Conservation (phyloP, 2,888 invertebrate species). For the Scelioninae gen. 1 region DNA sequence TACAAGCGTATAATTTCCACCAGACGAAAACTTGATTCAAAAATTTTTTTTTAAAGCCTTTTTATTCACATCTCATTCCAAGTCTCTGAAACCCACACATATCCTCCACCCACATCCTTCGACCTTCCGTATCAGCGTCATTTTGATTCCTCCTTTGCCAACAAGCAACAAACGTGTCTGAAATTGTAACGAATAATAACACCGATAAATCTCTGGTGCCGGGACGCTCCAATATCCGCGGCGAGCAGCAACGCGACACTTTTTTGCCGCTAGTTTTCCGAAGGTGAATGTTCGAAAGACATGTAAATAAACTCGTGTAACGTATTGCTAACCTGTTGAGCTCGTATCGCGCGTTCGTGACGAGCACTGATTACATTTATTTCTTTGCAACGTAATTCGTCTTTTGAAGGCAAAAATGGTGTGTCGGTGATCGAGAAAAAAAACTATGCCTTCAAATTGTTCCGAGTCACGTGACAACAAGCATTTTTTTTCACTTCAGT, state of each 20-base stretch:
- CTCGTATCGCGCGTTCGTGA: slow-evolving; percentile 81
- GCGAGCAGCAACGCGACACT: slow-evolving; percentile 51
- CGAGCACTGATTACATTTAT: slow-evolving; percentile 82
- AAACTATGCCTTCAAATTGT: slow-evolving; percentile 1
- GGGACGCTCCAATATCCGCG: slow-evolving; percentile 61
- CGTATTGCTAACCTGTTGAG: slow-evolving; percentile 83
- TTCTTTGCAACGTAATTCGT: slow-evolving; percentile 70
- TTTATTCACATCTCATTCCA: neutral
- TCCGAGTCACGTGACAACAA: slow-evolving; percentile 19
- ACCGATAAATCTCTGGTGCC: slow-evolving; percentile 52
- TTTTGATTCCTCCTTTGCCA: slow-evolving; percentile 35
- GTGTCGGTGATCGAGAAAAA: slow-evolving; percentile 15
- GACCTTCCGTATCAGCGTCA: slow-evolving; percentile 8
- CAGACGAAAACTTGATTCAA: neutral
- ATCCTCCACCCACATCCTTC: slow-evolving; percentile 49
- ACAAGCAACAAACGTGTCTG: slow-evolving; percentile 38
- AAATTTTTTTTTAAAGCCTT: neutral
- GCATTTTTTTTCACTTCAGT: neutral
- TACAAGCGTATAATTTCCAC: too few species aligned
- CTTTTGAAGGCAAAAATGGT: slow-evolving; percentile 45
- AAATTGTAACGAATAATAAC: slow-evolving; percentile 58
- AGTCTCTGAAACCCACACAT: slow-evolving; percentile 13
- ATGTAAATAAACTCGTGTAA: slow-evolving; percentile 82
- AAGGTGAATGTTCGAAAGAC: slow-evolving; percentile 73
- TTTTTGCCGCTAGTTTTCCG: slow-evolving; percentile 61